Percentiles rank a stretch among this genome's conserved stretches.
These are phyloP conservation scores for Lamproptera curius DNA, from an alignment of 2,888 invertebrate species.

Conservation along the genomic window DNA sequence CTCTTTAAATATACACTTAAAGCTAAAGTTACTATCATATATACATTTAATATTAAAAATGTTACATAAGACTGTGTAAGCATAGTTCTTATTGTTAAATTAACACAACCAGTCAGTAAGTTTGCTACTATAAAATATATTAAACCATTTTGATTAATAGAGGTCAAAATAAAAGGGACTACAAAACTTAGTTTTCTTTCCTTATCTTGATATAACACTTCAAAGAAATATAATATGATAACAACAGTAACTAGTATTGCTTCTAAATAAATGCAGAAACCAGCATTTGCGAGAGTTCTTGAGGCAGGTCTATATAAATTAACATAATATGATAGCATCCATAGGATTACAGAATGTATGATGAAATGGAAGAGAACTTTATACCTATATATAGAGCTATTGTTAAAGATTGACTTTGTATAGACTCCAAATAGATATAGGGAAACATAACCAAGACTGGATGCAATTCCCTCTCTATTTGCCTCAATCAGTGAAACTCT, in stretches of 20 bases:
- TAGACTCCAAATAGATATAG: constrained; percentile 88
- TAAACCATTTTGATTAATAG: constrained; percentile 89
- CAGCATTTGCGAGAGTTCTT: constrained; percentile 89
- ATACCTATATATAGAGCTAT: constrained; percentile 41
- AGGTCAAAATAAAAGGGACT: constrained; percentile 80
- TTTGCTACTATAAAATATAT: constrained; percentile 91
- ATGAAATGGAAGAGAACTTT: constrained; percentile 34
- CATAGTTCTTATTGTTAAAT: constrained; percentile 83
- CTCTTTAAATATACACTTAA: constrained; percentile 54
- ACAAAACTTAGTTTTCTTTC: constrained; percentile 32
- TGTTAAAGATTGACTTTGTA: constrained; percentile 75
- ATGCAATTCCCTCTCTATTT: constrained; percentile 95
- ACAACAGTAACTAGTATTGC: constrained; percentile 79
- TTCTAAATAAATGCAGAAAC: constrained; percentile 88
- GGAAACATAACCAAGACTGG: constrained; percentile 90
- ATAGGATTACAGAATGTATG: constrained; percentile 42
- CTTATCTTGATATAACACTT: constrained; percentile 59
- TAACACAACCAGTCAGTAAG: constrained; percentile 89
- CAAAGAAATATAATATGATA: constrained; percentile 74
- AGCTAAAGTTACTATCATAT: constrained; percentile 67
- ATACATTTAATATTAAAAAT: constrained; percentile 75
- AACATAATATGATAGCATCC: constrained; percentile 63
- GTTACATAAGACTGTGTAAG: constrained; percentile 54
- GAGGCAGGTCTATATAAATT: constrained; percentile 80
- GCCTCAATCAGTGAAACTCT: constrained; percentile 83